Evolutionary conservation across 2,113 vertebrate species (phyloP), one percentile per base, ranked within the genome.

Genomic region (Bos indicus): DNA sequence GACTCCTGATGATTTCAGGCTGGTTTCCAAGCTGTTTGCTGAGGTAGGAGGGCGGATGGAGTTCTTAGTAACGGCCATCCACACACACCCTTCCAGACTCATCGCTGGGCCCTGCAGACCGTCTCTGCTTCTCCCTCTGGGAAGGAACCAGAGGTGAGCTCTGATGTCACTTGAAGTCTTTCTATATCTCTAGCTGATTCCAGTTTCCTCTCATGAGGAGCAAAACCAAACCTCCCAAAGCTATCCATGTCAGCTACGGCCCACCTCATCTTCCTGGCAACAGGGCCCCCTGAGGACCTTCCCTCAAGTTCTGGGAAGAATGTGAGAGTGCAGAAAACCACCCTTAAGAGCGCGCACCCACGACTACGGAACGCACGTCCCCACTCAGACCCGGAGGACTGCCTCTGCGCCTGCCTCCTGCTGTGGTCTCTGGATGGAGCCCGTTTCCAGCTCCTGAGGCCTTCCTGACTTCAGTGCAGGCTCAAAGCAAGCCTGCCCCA

Each of bases 1-100:
- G 3, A 51, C 54, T 91, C 26, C 64, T 51, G 52, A 8, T 91
- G 77, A 92, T 85, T 62, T 92, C 62, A 46, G 94, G 85, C 74
- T 90, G 56, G 8, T 84, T 71, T 90, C 67, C 60, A 95, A 87
- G 48, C 78, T 96, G 62, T 67, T 90, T 83, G 36, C 48, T 19
- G 43, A 62, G 88, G 48, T 81, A 30, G 19, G 88, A 48, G 74
- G 12, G 9, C 5, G 2, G 48, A 43, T 11, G 12, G 30, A 17
- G 4, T 62, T 80, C 74, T 81, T 25, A 51, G 62, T 14, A 21
- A 82, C 13, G 13, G 82, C n/a, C 52, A n/a, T 77, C 30, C 25
- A 13, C 6, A n/a, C n/a, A 3, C 5, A 33, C 28, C 52, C 83
- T n/a, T 48, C 17, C 52, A 56, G 78, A n/a, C 40, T 30, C 78